Evolutionary conservation across 2,888 invertebrate genomes (phyloP).

Genomic region (Helobdella robusta): DNA sequence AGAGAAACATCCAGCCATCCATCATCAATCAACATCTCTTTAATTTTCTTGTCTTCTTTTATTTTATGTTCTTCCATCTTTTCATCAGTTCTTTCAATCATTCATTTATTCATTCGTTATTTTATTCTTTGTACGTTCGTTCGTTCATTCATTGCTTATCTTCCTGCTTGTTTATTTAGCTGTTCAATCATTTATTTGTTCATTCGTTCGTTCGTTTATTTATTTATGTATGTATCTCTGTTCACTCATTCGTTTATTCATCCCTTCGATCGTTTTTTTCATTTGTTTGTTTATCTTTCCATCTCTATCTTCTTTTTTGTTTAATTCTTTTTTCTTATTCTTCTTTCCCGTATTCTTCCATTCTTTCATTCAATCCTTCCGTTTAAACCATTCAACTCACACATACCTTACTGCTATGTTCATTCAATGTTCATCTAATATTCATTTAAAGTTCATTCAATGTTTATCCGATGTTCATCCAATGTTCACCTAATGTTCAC

Average conservation of each 20-base stretch:
- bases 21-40: too few relatives aligned
- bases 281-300: not conserved
- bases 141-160: not conserved
- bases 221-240: not conserved
- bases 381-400: not conserved
- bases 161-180: not conserved
- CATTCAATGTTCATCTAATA: too few relatives aligned
- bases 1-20: too few relatives aligned
- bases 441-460: too few relatives aligned
- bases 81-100: not conserved
- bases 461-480: not conserved
- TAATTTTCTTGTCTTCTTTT: not conserved
- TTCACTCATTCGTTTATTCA: slow-evolving; percentile 5
- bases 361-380: not conserved
- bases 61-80: not conserved
- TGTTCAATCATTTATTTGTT: not conserved
- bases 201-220: not conserved
- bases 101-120: not conserved
- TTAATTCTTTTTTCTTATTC: not conserved
- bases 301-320: not conserved
- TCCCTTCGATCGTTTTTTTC: not conserved
- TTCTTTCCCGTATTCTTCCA: not conserved
- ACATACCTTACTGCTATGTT: too few relatives aligned
- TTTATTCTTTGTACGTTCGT: not conserved
- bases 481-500: not conserved